Base-by-base conservation (phyloP, 2,797 vertebrate genomes). In the Sebastes baramenuke region DNA sequence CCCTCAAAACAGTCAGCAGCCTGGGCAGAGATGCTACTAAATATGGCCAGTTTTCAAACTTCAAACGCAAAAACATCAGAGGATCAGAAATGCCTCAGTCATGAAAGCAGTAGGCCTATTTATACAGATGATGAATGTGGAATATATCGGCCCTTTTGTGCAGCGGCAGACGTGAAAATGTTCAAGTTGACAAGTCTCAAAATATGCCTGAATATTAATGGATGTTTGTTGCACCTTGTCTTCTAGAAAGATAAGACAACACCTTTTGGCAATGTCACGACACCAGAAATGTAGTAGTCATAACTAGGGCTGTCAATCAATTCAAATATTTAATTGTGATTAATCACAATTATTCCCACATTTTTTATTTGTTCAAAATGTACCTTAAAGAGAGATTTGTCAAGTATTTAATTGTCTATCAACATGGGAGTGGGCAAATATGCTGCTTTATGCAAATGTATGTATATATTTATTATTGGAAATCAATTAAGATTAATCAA, bases 61-160 rank as follows among this genome's bases (percentile, higher is more conserved):
- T 92, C 90, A 93, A 92, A 93, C 76, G 81, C 72, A 66, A 46
- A 42, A 84, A 91, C 89, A 87, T 90, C 89, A 90, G 74, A 89
- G 75, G 72, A 79, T 74, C 80, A 84, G 75, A 88, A 87, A 89
- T 83, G 78, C 25, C 52, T 87, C 78, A 71, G 61, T 81, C 80
- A 80, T 89, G 59, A 86, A 92, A 91, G 84, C 81, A 74, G 42
- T 32, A 60, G 72, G 61, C 75, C 78, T 88, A 80, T 89, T 92
- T 88, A 87, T 88, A 84, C 75, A 81, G 27, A 85, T 66, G 80
- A 81, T 86, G 73, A 87, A 74, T 81, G 58, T 66, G 49, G 69
- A 81, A 81, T 79, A 80, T 72, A 59, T 73, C 6, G 5, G 30
- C 52, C 42, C 54, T 72, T 85, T 81, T 67, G 25, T 87, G 83